Base-by-base conservation (phyloP, 1,140 invertebrate species). In the Solenopsis fugax region DNA sequence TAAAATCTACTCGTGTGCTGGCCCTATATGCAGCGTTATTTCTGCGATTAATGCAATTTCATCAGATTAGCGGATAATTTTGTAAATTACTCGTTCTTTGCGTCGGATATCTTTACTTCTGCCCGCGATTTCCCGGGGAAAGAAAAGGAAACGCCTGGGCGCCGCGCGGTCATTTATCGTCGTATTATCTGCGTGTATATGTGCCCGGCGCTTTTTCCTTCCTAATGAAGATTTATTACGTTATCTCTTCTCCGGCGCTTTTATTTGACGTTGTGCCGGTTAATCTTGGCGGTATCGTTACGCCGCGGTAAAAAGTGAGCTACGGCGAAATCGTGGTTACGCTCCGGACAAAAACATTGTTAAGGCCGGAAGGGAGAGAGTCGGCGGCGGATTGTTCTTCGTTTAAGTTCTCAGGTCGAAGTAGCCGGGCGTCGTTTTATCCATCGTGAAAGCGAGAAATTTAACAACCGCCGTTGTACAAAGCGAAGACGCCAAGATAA, bases 181-280 rank as follows among this genome's bases (percentile, higher is more conserved):
- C 84, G 87, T 80, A 89, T 90, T 89, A 87, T 78, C 85, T 56
- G 29, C 24, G 76, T 82, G 50, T 78, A 87, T 72, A 86, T 78
- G 65, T 87, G 86, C 64, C 48, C 41, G 69, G 24, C 65, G 34
- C 50, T 62, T 85, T 90, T 87, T 67, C 62, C 56, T n/a, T 56
- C 52, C 48, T 90, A 90, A 90, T 87, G 85, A 90, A 90, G 89
- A 90, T 90, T 90, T 89, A 89, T 90, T 89, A 87, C 77, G 71
- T 87, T 84, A 90, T 90, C 85, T 90, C 85, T 75, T 81, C 75
- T 18, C 58, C 56, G 54, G 54, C 62, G 88, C 84, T 82, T 89
- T 89, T 82, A 89, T 87, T 89, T 89, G 54, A 64, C 69, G 54
- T 78, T 84, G 65, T 69, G n/a, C 21, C 56, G 75, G 81, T 89